A percentile compares a stretch with the other conserved stretches of the same genome.
These are phyloP conservation scores for Sylvia borin DNA, from an alignment of 2,797 vertebrate species.

Conservation along the genomic window DNA sequence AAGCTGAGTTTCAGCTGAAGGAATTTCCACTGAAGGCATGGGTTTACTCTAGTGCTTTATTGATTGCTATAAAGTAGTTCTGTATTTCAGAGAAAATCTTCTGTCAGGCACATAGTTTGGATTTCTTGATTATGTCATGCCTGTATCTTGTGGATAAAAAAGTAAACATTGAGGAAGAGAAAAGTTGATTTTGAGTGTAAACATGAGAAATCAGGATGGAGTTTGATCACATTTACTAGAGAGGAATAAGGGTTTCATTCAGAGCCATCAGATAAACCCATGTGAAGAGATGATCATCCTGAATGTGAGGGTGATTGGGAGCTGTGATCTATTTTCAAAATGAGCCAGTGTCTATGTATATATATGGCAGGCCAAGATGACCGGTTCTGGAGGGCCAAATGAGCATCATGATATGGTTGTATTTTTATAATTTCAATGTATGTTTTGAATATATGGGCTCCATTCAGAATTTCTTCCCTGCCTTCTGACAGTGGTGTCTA, in stretches of 20 bases:
- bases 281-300: neutral
- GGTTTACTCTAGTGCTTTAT: constrained; percentile 48
- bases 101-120: neutral
- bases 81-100: constrained; percentile 54
- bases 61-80: constrained; percentile 43
- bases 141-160: neutral
- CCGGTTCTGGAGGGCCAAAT: neutral
- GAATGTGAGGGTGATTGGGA: neutral
- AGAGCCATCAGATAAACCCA: neutral
- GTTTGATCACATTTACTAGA: neutral
- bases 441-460: neutral
- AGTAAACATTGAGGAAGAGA: neutral
- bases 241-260: neutral
- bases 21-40: constrained; percentile 30
- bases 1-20: constrained; percentile 16
- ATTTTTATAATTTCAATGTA: neutral
- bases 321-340: neutral
- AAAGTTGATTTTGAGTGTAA: constrained; percentile 6
- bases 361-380: neutral
- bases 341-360: neutral
- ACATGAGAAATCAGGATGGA: neutral
- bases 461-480: neutral
- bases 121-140: constrained; percentile 20
- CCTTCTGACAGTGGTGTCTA: neutral
- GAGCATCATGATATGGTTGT: neutral